Evolutionary conservation across 2,113 vertebrate species (phyloP).

Genomic region (Sitta europaea): DNA sequence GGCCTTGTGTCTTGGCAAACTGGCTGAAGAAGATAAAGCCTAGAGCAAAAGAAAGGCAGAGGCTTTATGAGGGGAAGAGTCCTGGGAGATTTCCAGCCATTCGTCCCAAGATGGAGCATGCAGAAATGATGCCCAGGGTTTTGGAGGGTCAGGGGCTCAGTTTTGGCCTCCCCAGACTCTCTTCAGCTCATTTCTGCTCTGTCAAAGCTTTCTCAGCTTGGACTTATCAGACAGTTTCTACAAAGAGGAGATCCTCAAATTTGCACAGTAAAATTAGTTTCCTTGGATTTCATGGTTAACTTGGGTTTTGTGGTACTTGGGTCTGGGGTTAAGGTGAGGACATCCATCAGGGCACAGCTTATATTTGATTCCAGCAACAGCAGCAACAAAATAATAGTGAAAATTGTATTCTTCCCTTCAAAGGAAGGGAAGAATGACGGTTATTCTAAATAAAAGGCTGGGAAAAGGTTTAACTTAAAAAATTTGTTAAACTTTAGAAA

Average conservation of each 20-base stretch:
- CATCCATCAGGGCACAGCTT: neutral
- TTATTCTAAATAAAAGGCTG: neutral
- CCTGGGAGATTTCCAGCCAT: neutral
- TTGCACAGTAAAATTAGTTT: neutral
- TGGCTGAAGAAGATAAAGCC: neutral
- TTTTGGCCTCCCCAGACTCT: neutral
- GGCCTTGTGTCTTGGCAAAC: neutral
- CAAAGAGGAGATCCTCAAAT: neutral
- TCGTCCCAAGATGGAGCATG: fast-evolving
- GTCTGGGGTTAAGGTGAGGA: neutral
- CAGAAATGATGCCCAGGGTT: neutral
- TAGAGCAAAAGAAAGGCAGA: neutral
- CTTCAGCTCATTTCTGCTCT: neutral
- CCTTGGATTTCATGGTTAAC: neutral
- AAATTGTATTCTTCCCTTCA: neutral
- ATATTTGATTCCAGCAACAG: neutral
- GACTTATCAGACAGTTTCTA: neutral
- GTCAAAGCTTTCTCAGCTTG: neutral
- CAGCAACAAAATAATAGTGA: neutral
- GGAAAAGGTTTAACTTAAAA: neutral
- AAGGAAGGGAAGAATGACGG: neutral
- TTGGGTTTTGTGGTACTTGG: neutral
- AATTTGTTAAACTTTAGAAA: neutral
- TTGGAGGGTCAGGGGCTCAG: neutral
- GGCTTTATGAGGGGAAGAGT: neutral